Evolutionary conservation across 2,113 vertebrate species (phyloP).

Genomic region (Pseudorhombus dupliciocellatus): DNA sequence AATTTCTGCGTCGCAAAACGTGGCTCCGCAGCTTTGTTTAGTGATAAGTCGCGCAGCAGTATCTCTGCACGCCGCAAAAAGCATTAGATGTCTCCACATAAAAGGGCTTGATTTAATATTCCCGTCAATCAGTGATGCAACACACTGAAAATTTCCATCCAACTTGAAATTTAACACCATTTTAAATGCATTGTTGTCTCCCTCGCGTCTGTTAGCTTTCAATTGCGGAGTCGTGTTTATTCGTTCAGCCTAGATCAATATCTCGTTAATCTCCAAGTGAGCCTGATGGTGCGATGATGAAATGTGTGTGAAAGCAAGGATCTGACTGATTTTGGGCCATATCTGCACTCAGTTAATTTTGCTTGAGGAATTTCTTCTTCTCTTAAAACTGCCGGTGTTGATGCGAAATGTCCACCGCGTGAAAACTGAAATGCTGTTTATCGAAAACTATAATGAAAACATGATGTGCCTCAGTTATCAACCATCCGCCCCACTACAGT

Average conservation of each 20-base stretch:
- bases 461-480: slow-evolving; percentile 19
- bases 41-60: slow-evolving; percentile 1
- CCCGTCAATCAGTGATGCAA: slow-evolving; percentile 14
- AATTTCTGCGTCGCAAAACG: slow-evolving; percentile 36
- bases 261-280: slow-evolving; percentile 5
- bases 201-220: slow-evolving; percentile 5
- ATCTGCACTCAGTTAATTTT: slow-evolving; percentile 3
- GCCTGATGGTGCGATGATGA: background rate
- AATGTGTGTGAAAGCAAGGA: background rate
- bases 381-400: background rate
- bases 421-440: background rate
- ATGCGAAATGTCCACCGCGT: background rate
- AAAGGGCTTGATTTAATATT: slow-evolving; percentile 10
- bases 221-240: background rate
- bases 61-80: background rate
- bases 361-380: slow-evolving; percentile 1
- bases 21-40: slow-evolving; percentile 8
- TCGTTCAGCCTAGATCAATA: slow-evolving; percentile 8
- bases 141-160: slow-evolving; percentile 6
- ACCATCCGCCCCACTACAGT: slow-evolving; percentile 4
- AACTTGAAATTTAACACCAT: slow-evolving; percentile 15
- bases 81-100: background rate
- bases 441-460: background rate
- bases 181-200: slow-evolving; percentile 9
- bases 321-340: background rate